Evolutionary conservation across 53 echinoderm and acorn worm genomes (phyloP), one percentile per base, ranked within the genome.

Genomic region (Zoroaster sp.): DNA sequence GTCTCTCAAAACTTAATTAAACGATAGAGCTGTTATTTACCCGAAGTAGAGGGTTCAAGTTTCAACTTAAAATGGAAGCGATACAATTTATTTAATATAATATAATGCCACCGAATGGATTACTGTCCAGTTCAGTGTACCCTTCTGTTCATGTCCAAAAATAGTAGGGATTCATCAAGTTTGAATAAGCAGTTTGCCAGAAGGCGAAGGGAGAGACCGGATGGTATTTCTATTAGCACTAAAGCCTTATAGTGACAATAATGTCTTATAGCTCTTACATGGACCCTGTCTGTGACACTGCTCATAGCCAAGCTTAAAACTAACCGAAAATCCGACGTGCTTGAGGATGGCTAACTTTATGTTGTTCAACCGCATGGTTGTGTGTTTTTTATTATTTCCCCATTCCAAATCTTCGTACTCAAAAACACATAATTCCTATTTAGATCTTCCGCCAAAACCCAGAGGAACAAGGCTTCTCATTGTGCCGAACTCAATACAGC

Each of bases 371-470:
- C 63, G 63, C 63, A 59, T 59, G 21, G 63, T 59, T 28, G 63
- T 59, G 40, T 38, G 23, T 41, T 40, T 74, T 40, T 20, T 40
- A n/a, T 15, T 74, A 38, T 74, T 40, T 41, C 74, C 38, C 38
- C 71, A 32, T 71, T 13, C 39, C 75, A 5, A 6, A 13, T 74
- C 8, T 74, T 40, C 36, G 4, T 41, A 40, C 28, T 2, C 28
- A 21, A 21, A 28, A 18, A 25, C 31, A 13, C 69, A 67, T 17
- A 51, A 31, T 39, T 49, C 34, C 66, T 20, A 34, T 5, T 31
- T 70, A 85, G 85, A 45, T 67, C 40, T 85, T 9, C 85, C 85
- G 38, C 85, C 85, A 11, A 11, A 69, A 33, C 85, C 85, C 1
- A 32, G 32, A 13, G 85, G 85, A 0, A 35, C 36, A 9, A 41